A percentile compares a stretch with the other conserved stretches of the same genome.
Evolutionary conservation across 2,113 vertebrate species (phyloP).

Genomic region (Mustelus asterias): DNA sequence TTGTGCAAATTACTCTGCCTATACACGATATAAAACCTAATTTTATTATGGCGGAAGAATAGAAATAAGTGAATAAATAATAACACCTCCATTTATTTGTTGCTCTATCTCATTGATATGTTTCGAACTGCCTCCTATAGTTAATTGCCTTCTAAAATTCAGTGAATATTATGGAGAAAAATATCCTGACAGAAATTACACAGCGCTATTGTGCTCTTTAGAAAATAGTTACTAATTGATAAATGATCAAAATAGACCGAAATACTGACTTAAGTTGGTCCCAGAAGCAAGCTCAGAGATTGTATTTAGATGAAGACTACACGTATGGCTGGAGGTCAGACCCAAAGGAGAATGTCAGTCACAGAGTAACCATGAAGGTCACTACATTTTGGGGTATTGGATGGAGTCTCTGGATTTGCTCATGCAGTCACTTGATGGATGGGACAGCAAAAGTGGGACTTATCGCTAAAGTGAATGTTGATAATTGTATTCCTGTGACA

Average conservation of each 20-base stretch:
- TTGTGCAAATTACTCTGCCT: not conserved
- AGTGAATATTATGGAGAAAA: not conserved
- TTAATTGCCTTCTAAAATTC: not conserved
- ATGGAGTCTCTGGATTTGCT: conserved; percentile 12
- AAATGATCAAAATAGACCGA: not conserved
- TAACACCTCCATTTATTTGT: not conserved
- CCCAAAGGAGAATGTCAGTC: conserved; percentile 26
- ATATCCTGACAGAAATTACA: not conserved
- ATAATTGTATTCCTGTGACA: conserved; percentile 27
- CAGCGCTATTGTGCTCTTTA: not conserved
- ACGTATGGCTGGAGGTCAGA: not conserved
- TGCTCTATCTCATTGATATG: not conserved
- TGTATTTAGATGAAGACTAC: not conserved
- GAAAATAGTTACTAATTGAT: not conserved
- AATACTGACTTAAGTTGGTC: not conserved
- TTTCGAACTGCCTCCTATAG: not conserved
- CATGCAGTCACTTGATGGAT: conserved; percentile 32
- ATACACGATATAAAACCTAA: not conserved
- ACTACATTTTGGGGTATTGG: conserved; percentile 25
- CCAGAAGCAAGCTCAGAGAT: not conserved
- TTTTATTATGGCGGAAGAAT: not conserved
- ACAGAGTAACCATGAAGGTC: conserved; percentile 20
- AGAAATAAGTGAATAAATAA: not conserved
- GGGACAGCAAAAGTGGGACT: conserved; percentile 17
- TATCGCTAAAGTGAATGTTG: conserved; percentile 16